Evolutionary conservation across 2,113 vertebrate genomes (phyloP).

Genomic region (Nothoprocta perdicaria): DNA sequence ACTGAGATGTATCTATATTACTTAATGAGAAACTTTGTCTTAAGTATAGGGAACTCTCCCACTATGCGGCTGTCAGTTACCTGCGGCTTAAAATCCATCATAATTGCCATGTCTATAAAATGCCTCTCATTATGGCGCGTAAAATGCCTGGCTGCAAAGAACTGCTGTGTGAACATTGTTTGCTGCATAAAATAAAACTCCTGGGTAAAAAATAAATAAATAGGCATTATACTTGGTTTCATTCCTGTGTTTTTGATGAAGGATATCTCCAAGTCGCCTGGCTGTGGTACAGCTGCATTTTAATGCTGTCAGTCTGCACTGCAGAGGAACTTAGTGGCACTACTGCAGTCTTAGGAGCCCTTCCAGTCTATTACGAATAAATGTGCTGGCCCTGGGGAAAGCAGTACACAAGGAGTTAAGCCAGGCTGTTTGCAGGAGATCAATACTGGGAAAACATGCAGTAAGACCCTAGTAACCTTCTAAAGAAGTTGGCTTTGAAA

Average conservation of each 20-base stretch:
- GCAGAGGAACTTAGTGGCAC: not conserved
- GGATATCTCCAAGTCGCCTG: constrained; percentile 34
- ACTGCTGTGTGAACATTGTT: constrained; percentile 64
- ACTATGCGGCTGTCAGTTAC: constrained; percentile 73
- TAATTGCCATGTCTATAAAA: constrained; percentile 76
- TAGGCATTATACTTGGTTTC: constrained; percentile 19
- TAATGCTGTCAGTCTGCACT: not conserved
- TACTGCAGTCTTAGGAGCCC: not conserved
- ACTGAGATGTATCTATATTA: constrained; percentile 72
- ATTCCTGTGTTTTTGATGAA: constrained; percentile 31
- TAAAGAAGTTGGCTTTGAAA: constrained; percentile 47
- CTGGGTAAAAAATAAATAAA: constrained; percentile 63
- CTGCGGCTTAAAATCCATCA: constrained; percentile 76
- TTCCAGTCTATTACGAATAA: not conserved
- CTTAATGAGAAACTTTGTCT: constrained; percentile 77
- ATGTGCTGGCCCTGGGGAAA: not conserved
- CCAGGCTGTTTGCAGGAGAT: not conserved
- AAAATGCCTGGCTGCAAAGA: constrained; percentile 74
- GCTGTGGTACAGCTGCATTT: not conserved
- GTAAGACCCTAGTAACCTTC: constrained; percentile 26
- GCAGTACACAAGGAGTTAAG: constrained; percentile 6
- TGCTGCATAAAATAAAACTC: constrained; percentile 71
- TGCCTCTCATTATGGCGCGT: constrained; percentile 70
- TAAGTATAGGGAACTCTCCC: constrained; percentile 66
- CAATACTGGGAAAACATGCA: not conserved